A percentile compares a stretch with the other conserved stretches of the same genome.
Conservation (phyloP, 2,888 invertebrate species). For the Emesis furor region DNA sequence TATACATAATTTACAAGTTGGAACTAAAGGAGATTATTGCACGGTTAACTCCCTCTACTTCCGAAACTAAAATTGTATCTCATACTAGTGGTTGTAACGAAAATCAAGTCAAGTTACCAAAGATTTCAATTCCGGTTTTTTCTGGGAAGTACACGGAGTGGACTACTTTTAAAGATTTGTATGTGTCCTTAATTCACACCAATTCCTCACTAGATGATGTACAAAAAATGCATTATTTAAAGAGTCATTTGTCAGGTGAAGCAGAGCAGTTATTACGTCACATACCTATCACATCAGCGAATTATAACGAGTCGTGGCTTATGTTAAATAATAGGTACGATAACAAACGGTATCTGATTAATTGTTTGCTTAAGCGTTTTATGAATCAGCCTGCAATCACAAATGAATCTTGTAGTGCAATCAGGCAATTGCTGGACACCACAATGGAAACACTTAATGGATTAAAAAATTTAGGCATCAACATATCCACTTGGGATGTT, state of each 20-base stretch:
- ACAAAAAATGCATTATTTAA: conserved; percentile 59
- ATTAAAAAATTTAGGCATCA: background rate
- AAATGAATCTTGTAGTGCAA: background rate
- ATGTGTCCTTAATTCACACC: background rate
- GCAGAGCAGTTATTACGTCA: conserved; percentile 68
- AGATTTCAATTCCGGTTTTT: conserved; percentile 11
- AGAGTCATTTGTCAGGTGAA: conserved; percentile 62
- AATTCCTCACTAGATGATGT: background rate
- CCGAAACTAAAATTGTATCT: no score
- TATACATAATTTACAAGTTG: no score
- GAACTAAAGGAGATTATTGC: no score
- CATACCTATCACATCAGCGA: conserved; percentile 49
- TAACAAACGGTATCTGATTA: conserved; percentile 65
- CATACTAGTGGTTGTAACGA: no score
- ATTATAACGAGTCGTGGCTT: conserved; percentile 65
- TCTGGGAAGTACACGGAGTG: conserved; percentile 16
- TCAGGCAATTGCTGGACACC: background rate
- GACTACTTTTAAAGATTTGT: background rate
- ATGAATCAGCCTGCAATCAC: background rate
- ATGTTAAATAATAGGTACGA: conserved; percentile 57
- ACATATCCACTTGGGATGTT: background rate
- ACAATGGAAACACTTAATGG: background rate
- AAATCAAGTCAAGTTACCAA: conserved; percentile 8
- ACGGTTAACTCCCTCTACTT: no score
- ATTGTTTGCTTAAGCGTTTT: conserved; percentile 55